Base-by-base conservation (phyloP, 2,113 vertebrate genomes). In the Hyla sarda region DNA sequence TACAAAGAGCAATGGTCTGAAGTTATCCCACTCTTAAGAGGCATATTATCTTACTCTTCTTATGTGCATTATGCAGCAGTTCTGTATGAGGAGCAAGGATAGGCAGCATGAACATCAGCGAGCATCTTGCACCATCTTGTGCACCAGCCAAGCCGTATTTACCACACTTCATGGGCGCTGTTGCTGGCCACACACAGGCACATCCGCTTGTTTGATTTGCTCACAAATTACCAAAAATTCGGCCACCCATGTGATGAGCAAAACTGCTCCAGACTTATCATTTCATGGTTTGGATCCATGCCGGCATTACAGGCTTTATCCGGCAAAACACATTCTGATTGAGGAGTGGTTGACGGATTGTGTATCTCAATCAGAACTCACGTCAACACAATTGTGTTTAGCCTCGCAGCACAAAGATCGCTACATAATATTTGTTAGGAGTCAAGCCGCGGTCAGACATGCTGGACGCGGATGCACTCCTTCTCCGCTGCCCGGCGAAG, bases 221-320 rank as follows among this genome's bases (percentile, higher is more conserved):
- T 74, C 23, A 48, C 72, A 47, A 74, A 47, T 47, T 25, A 48
- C 41, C 72, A 47, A 74, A 74, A 41, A 71, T 74, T 47, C 48
- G 72, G 41, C 72, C 72, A 74, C 72, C 37, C 73, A 50, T 28
- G 45, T 50, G 45, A 48, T 76, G 73, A 76, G 73, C 73, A 45
- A 50, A 52, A 30, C 25, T 52, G 12, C 73, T 50, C 67, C 73
- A 76, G 41, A 76, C 47, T 76, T 28, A 50, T 76, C 73, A 76
- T 76, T 76, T 76, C n/a, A 50, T 50, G 47, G 73, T 48, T 74
- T 45, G 72, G 72, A 37, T 23, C 41, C 37, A 21, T 30, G 41
- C 73, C 73, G 3, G 2, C n/a, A 50, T 52, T 76, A 9, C 45
- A 74, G 37, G 72, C 37, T 74, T 48, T 74, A n/a, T 47, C 73